These are phyloP conservation scores for Troides helena DNA, from an alignment of 2,888 invertebrate species.

Conservation along the genomic window DNA sequence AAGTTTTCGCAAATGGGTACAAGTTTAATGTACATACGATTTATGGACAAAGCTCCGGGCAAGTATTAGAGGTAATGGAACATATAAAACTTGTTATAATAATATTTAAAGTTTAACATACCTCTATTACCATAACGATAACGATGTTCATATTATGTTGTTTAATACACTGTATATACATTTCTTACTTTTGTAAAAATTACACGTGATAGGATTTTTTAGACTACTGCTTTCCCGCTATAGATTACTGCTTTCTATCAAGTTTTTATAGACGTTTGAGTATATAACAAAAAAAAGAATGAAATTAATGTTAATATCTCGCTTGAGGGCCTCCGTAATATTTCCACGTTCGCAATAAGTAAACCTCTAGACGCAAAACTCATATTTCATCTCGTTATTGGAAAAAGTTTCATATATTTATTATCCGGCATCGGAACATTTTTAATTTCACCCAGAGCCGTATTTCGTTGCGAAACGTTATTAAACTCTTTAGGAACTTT, in stretches of 20 bases:
- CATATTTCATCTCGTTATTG: conserved; percentile 18
- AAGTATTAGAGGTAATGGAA: not conserved
- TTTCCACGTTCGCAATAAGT: conserved; percentile 8
- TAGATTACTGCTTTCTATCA: no score
- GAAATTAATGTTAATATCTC: not conserved
- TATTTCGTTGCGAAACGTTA: conserved; percentile 30
- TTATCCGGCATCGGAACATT: conserved; percentile 28
- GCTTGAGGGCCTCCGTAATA: not conserved
- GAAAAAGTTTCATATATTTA: conserved; percentile 25
- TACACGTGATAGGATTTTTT: no score
- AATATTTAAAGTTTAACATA: conserved; percentile 3
- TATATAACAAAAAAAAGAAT: no score
- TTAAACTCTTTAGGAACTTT: conserved; percentile 32
- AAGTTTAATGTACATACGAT: conserved; percentile 51
- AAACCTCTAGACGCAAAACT: not conserved
- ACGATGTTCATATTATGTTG: not conserved
- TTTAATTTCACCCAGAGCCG: conserved; percentile 25
- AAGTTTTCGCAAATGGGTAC: conserved; percentile 63
- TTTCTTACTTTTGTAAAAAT: not conserved
- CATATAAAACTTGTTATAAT: not conserved
- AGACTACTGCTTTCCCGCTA: no score
- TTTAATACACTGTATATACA: not conserved
- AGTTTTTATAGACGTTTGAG: no score
- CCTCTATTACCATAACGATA: not conserved
- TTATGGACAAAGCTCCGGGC: not conserved